These are phyloP conservation scores for Hippocampus zosterae DNA, from an alignment of 2,113 vertebrate species.

Conservation along the genomic window DNA sequence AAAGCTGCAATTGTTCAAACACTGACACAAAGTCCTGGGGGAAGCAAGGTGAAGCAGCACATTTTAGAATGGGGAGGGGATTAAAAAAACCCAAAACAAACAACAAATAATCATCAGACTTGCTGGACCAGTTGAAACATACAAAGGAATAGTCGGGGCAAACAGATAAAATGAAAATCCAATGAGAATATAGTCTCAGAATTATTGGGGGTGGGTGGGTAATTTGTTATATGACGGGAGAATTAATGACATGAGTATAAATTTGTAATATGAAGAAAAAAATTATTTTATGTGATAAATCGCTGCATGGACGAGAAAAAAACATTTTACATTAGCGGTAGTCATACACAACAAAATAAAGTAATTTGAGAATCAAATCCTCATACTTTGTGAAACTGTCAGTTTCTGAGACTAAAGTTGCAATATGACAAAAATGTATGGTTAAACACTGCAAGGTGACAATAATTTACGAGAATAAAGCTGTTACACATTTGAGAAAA, in stretches of 20 bases:
- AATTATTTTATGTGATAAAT: too few species aligned
- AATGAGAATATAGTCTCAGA: background rate
- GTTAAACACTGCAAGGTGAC: too few species aligned
- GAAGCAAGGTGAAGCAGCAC: constrained; percentile 13
- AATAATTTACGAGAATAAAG: too few species aligned
- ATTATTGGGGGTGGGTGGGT: too few species aligned
- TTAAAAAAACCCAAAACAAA: background rate
- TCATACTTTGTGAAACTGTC: too few species aligned
- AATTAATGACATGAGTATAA: background rate
- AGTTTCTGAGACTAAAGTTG: too few species aligned
- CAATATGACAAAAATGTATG: too few species aligned
- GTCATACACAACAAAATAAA: too few species aligned
- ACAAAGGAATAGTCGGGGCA: constrained; percentile 1
- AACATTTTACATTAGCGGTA: too few species aligned
- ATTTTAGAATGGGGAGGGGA: constrained; percentile 10
- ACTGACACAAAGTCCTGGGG: constrained; percentile 19
- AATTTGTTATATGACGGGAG: too few species aligned
- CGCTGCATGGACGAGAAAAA: too few species aligned
- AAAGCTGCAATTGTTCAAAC: constrained; percentile 21
- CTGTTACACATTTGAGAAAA: background rate
- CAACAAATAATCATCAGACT: background rate
- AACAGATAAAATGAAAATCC: constrained; percentile 1
- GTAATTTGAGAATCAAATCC: too few species aligned
- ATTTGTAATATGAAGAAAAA: background rate
- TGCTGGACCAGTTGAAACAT: constrained; percentile 10